Evolutionary conservation across 2,888 invertebrate genomes (phyloP).

Genomic region (Spisula subtruncata): DNA sequence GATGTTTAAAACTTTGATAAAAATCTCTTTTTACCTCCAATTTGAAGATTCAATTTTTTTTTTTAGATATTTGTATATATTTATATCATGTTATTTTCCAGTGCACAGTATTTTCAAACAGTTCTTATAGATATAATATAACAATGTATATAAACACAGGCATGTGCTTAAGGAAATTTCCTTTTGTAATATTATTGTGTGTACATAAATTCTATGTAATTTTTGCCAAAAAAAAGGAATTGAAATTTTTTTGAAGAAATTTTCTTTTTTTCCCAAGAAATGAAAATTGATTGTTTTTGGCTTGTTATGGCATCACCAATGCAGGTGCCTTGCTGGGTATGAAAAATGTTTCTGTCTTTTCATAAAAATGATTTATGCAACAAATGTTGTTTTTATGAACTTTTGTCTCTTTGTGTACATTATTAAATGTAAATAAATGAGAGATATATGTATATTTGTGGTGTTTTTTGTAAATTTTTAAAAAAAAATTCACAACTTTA

Average conservation of each 20-base stretch:
- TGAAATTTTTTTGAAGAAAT: neutral
- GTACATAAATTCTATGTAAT: neutral
- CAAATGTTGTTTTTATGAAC: neutral
- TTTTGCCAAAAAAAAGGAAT: neutral
- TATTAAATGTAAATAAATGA: slow-evolving; percentile 22
- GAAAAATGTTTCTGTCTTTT: neutral
- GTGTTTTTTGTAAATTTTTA: too few relatives aligned
- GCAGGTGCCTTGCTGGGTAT: neutral
- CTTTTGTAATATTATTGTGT: neutral
- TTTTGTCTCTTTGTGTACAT: neutral
- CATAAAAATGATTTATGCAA: slow-evolving; percentile 6
- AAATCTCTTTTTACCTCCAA: neutral
- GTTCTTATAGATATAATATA: neutral
- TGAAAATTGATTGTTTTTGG: neutral
- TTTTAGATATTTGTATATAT: neutral
- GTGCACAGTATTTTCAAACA: neutral
- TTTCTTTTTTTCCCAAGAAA: neutral
- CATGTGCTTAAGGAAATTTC: neutral
- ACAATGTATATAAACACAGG: neutral
- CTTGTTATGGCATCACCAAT: slow-evolving; percentile 13
- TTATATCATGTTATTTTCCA: neutral
- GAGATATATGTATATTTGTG: neutral
- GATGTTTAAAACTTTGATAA: neutral
- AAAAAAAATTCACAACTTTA: too few relatives aligned
- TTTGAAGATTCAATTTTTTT: neutral